A percentile compares a stretch with the other conserved stretches of the same genome.
Conservation (phyloP, 1,140 invertebrate species). For the Pteromalus puparum region DNA sequence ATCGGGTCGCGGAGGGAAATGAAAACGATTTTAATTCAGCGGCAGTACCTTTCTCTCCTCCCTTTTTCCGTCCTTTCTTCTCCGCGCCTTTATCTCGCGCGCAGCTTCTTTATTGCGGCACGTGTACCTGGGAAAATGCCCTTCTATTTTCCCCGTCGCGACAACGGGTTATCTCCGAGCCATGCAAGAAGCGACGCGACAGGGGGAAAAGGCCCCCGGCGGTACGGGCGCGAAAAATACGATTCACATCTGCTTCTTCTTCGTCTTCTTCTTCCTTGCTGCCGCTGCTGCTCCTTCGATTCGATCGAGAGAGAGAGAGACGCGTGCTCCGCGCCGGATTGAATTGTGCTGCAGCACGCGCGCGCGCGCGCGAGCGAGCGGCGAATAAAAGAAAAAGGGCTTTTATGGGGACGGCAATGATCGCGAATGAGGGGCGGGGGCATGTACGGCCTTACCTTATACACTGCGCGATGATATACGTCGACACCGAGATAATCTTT, state of each 20-base stretch:
- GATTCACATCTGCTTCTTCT: conserved; percentile 25
- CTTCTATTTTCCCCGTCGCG: conserved; percentile 8
- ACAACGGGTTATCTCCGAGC: conserved; percentile 39
- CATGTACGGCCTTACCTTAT: background rate
- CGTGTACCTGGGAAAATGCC: conserved; percentile 24
- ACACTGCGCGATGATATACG: conserved; percentile 12
- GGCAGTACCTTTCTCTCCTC: background rate
- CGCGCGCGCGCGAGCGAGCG: background rate
- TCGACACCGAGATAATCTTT: conserved; percentile 13
- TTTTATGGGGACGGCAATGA: background rate
- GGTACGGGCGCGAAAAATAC: conserved; percentile 23
- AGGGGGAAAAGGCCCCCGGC: conserved; percentile 26
- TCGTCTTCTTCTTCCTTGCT: background rate
- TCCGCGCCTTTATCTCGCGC: background rate
- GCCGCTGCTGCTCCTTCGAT: background rate
- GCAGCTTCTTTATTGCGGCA: conserved; percentile 2
- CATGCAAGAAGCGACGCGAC: too few relatives aligned
- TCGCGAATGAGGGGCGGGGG: background rate
- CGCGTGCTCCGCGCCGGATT: background rate
- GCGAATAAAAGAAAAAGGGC: conserved; percentile 17
- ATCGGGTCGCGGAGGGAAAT: conserved; percentile 16
- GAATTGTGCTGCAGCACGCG: conserved; percentile 32
- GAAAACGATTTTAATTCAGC: conserved; percentile 46
- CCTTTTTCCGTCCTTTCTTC: background rate
- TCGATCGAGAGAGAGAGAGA: background rate